These are phyloP conservation scores for Fragum whitleyi DNA, from an alignment of 2,888 invertebrate species.

Conservation along the genomic window DNA sequence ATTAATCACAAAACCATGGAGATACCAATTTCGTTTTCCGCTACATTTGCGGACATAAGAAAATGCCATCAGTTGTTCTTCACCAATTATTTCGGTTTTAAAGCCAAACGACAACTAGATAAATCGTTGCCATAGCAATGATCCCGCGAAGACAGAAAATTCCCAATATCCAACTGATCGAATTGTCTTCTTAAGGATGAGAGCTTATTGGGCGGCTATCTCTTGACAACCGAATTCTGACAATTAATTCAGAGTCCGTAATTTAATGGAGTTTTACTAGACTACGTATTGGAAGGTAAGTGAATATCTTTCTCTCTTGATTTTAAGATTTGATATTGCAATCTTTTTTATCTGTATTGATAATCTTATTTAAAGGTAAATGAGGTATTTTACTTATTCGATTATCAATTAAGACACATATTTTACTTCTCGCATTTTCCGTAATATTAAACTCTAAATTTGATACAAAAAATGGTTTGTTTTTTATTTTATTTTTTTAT, in stretches of 20 bases:
- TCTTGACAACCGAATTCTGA: conserved; percentile 18
- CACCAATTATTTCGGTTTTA: conserved; percentile 13
- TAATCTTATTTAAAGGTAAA: too few relatives aligned
- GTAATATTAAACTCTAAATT: too few relatives aligned
- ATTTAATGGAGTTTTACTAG: conserved; percentile 25
- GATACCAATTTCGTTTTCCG: conserved; percentile 12
- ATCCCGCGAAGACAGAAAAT: neutral
- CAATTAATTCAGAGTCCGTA: conserved; percentile 20
- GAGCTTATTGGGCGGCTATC: conserved; percentile 17
- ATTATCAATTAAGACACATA: too few relatives aligned
- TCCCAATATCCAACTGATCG: conserved; percentile 25
- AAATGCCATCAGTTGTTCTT: conserved; percentile 19
- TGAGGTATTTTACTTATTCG: too few relatives aligned
- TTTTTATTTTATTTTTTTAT: too few relatives aligned
- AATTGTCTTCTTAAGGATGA: conserved; percentile 20
- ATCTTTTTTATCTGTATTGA: too few relatives aligned
- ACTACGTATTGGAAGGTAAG: too few relatives aligned
- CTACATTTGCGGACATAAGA: conserved; percentile 15
- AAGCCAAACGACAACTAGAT: conserved; percentile 15
- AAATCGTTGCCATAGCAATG: conserved; percentile 20
- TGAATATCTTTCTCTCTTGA: too few relatives aligned
- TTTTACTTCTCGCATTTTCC: too few relatives aligned
- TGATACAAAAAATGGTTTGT: too few relatives aligned
- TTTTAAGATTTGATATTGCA: too few relatives aligned
- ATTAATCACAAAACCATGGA: conserved; percentile 9